phyloP scores from a whole-genome alignment of 2,113 vertebrate species.

The Euleptes europaea region DNA sequence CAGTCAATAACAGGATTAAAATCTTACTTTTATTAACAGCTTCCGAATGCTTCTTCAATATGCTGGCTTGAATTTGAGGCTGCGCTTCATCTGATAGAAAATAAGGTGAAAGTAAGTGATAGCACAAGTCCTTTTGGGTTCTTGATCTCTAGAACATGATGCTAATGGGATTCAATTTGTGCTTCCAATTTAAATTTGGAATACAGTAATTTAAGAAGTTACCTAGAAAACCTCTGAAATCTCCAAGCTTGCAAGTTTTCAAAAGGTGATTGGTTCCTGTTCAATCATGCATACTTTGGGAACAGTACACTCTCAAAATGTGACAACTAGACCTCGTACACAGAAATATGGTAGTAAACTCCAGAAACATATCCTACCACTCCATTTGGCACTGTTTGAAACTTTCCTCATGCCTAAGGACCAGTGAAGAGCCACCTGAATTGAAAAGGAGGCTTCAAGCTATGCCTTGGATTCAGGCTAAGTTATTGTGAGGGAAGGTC shows the following conservation, averaged over 20 bases:
- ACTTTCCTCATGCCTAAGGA: too few species aligned
- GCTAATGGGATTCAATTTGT: too few species aligned
- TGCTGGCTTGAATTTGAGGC: neutral
- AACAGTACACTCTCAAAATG: too few species aligned
- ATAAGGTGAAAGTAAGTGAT: neutral
- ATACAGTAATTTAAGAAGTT: neutral
- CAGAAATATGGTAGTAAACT: too few species aligned
- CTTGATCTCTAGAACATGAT: too few species aligned
- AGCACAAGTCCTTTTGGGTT: too few species aligned
- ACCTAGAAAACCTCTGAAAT: neutral
- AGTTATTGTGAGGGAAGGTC: neutral
- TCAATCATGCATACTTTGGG: too few species aligned
- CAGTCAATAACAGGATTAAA: neutral
- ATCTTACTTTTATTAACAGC: conserved; percentile 58
- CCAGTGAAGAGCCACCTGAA: too few species aligned
- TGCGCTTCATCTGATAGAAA: conserved; percentile 41
- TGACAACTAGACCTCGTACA: too few species aligned
- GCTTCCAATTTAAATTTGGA: neutral
- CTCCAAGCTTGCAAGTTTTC: neutral
- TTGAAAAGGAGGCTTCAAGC: neutral
- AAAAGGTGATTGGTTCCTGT: too few species aligned
- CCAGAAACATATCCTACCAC: too few species aligned
- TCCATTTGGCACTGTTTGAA: too few species aligned
- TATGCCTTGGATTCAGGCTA: neutral
- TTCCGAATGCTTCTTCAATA: conserved; percentile 27